Base-by-base conservation (phyloP, 1,140 invertebrate species). In the Rhagoletis zephyria region DNA sequence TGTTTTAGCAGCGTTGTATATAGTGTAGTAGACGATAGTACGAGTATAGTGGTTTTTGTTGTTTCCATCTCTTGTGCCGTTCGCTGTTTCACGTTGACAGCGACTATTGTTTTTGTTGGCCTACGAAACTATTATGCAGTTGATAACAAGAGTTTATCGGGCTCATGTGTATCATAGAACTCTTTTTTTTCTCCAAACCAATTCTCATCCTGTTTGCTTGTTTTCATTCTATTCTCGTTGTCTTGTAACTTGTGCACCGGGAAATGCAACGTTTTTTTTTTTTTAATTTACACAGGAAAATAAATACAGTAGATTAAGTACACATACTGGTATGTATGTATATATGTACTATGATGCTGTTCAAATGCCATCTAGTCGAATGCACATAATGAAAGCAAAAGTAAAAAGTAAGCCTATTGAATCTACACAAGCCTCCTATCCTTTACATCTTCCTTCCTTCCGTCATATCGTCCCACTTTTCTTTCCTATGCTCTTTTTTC, bases 181-280 rank as follows among this genome's bases (percentile, higher is more conserved):
- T 56, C 10, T 56, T 1, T 56, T 56, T 10, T 56, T 56, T 74
- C 16, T 48, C 67, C n/a, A 63, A 63, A 63, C 61, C 61, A 45
- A 45, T 40, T 74, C 67, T 42, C 42, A 16, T 74, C 42, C 67
- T 6, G 45, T 56, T 56, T 56, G 74, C 48, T 81, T 81, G 70
- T 10, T 81, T 56, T 81, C 74, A 56, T 81, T 81, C n/a, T 16
- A 81, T 81, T 81, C 48, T 12, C 48, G 12, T 81, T 81, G 48
- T 14, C 16, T 81, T 56, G 74, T 6, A n/a, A 48, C 1, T 56
- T 51, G 9, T 56, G 9, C 74, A 3, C 1, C 45, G 30, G 30
- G 30, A 30, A 30, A 30, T 30, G 30, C 30, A 30, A 30, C 30
- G 30, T 30, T 30, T 30, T 30, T 30, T 30, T 30, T 30, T 30